Evolutionary conservation across 2,113 vertebrate genomes (phyloP), one percentile per base, ranked within the genome.

Genomic region (Petromus typicus): DNA sequence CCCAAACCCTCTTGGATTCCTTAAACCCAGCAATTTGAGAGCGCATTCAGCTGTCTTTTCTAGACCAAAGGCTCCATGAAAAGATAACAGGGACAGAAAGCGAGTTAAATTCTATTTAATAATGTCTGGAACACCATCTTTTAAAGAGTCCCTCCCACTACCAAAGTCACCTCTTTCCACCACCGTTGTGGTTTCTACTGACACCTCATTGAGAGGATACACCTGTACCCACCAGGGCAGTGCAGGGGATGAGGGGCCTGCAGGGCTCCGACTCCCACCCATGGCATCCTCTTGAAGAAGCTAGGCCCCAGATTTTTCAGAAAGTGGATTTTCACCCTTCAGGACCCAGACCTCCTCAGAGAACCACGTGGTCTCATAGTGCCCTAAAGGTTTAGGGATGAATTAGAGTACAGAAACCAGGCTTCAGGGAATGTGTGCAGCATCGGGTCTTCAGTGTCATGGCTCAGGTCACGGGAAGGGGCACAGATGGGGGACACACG

Each of bases 71-170:
- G 0, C 59, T 78, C 57, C 88, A 88, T 90, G 34, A 5, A 94
- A 92, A 61, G 64, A 86, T 40, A n/a, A 83, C 1, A 34, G 30
- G 16, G 22, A 85, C 9, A 59, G 59, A 54, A 94, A 90, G 79
- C 14, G 0, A 51, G 27, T 91, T 18, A 11, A 95, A 16, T 93
- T 94, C 56, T 93, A 23, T 97, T 96, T 96, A 96, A 89, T 96
- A 30, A 25, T n/a, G 63, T 30, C 67, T 90, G 45, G 34, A 84
- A 64, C 18, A 59, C 57, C 89, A 37, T 86, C 16, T 40, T 32
- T 71, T 80, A 30, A 34, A 88, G 59, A 90, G 12, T 14, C 32
- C 32, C 5, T 78, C 61, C 8, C 10, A 73, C 75, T 37, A 66
- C 9, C 18, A 43, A 54, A 71, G 76, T 69, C 67, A 13, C 8